Evolutionary conservation across 2,797 vertebrate species (phyloP).

Genomic region (Coracias cyanogaster): DNA sequence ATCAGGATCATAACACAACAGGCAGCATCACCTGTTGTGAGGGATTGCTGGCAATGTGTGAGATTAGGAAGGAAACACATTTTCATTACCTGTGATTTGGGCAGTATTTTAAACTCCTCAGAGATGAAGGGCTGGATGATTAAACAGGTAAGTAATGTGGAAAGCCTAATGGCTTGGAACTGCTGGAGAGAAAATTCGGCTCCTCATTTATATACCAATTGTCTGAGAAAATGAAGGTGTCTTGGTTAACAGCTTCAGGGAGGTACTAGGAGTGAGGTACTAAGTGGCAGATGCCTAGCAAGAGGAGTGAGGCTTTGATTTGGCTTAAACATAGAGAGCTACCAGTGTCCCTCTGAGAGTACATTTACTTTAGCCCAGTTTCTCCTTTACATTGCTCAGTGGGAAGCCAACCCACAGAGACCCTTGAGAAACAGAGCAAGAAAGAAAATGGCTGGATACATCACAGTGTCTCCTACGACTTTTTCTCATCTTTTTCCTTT

Average conservation of each 20-base stretch:
- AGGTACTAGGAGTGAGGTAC: neutral
- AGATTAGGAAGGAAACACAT: neutral
- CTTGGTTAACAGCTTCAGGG: neutral
- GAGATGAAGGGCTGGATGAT: neutral
- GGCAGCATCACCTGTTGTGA: neutral
- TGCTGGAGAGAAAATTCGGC: neutral
- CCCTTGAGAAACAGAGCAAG: neutral
- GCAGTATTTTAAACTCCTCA: constrained; percentile 26
- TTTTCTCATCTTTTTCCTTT: neutral
- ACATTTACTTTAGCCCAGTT: neutral
- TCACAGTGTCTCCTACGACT: neutral
- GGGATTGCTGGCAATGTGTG: neutral
- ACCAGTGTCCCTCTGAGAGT: neutral
- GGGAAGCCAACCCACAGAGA: neutral
- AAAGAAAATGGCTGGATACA: neutral
- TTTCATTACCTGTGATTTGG: neutral
- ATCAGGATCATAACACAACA: neutral
- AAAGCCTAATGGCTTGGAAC: neutral
- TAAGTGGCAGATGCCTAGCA: neutral
- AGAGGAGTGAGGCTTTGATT: neutral
- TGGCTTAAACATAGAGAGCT: neutral
- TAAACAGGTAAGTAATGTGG: neutral
- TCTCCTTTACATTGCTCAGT: neutral
- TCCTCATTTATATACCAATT: neutral
- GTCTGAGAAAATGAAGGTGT: neutral